These are phyloP conservation scores for Mythimna pallens DNA, from an alignment of 2,888 invertebrate genomes.

Conservation along the genomic window DNA sequence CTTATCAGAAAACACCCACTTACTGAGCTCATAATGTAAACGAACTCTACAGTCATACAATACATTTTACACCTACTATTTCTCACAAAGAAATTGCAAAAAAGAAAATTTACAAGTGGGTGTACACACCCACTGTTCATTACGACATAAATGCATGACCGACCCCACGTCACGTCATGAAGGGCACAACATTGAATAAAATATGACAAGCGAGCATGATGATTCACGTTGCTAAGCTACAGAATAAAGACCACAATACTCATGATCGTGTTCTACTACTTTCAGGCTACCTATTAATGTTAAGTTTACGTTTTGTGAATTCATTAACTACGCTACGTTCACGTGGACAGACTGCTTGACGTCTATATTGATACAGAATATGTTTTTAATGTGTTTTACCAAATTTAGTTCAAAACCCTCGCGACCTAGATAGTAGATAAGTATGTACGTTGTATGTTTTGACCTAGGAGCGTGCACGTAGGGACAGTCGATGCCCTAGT, in stretches of 20 bases:
- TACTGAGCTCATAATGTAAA: constrained; percentile 6
- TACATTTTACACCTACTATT: neutral
- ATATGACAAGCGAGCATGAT: constrained; percentile 30
- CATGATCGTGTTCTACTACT: constrained; percentile 15
- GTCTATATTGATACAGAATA: constrained; percentile 14
- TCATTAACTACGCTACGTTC: neutral
- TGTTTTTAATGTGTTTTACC: constrained; percentile 42
- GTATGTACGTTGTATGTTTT: constrained; percentile 69
- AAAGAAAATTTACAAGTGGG: constrained; percentile 1
- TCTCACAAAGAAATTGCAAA: constrained; percentile 18
- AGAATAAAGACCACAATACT: constrained; percentile 35
- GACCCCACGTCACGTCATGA: constrained; percentile 5
- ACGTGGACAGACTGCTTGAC: constrained; percentile 9
- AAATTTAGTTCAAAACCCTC: constrained; percentile 58
- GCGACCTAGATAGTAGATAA: constrained; percentile 78
- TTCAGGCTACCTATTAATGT: neutral
- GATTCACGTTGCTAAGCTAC: constrained; percentile 58
- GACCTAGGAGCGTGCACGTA: constrained; percentile 74
- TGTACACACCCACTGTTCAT: constrained; percentile 32
- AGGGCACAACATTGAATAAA: constrained; percentile 24
- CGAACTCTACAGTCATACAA: constrained; percentile 14
- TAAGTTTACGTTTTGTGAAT: constrained; percentile 13
- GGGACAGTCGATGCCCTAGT: constrained; percentile 86
- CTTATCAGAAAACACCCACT: neutral
- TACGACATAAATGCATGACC: constrained; percentile 6